These are phyloP conservation scores for Gambusia affinis DNA, from an alignment of 2,113 vertebrate genomes.

Conservation along the genomic window DNA sequence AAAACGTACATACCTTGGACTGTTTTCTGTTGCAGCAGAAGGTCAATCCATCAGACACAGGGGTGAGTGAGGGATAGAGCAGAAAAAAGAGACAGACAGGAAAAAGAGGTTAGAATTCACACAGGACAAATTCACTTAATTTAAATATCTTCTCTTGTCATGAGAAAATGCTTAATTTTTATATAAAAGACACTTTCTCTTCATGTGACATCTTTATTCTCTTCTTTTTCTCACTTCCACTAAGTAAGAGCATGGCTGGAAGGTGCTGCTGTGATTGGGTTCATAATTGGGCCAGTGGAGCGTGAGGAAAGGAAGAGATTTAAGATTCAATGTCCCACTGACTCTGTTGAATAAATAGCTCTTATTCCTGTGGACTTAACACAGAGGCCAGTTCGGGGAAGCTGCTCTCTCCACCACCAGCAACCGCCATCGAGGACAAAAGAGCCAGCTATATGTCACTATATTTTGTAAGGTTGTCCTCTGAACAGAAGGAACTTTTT, in stretches of 20 bases:
- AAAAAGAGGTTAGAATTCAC: conserved; percentile 45
- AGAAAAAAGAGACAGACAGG: conserved; percentile 33
- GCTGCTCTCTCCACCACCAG: conserved; percentile 47
- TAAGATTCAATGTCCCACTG: conserved; percentile 75
- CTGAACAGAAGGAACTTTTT: not conserved
- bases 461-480: conserved; percentile 33
- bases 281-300: conserved; percentile 72
- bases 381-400: conserved; percentile 65
- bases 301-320: conserved; percentile 73
- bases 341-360: conserved; percentile 79
- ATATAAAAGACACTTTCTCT: conserved; percentile 5
- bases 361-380: conserved; percentile 71
- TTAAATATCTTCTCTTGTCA: not conserved
- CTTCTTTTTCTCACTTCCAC: conserved; percentile 34
- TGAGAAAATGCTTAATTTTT: not conserved
- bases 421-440: conserved; percentile 61
- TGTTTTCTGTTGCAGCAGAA: conserved; percentile 73
- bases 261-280: conserved; percentile 59
- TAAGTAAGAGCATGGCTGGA: conserved; percentile 37
- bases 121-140: conserved; percentile 32
- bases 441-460: conserved; percentile 18
- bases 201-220: conserved; percentile 17
- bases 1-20: conserved; percentile 77
- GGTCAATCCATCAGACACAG: conserved; percentile 25
- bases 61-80: not conserved